Base-by-base conservation (phyloP, 2,113 vertebrate species). In the Ptilonorhynchus violaceus region DNA sequence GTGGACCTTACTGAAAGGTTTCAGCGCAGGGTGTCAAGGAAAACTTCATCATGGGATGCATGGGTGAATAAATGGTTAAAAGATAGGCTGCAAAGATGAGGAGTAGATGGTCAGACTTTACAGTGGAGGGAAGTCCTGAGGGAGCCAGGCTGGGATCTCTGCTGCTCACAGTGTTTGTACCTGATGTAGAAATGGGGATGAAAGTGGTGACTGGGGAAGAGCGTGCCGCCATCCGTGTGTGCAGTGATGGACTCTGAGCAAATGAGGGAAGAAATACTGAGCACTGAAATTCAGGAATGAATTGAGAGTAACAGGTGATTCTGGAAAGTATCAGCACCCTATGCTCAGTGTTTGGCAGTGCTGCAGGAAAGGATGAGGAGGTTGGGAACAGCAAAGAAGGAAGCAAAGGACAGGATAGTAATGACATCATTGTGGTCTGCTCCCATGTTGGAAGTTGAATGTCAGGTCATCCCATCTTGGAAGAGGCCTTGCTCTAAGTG, bases 151-250 rank as follows among this genome's bases (percentile, higher is more conserved):
- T 59, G 52, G 27, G 10, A 44, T 64, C 41, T 81, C 46, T 30
- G 12, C 56, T 3, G 15, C 42, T 81, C 11, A 2, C 47, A 5
- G 64, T 1, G 1, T 74, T 80, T 69, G 55, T 74, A 15, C 1
- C 2, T 56, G 56, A 75, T 73, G 16, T 78, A 47, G 74, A 74
- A 78, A 77, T 10, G 6, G 33, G 14, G 41, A 15, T 30, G 62
- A 31, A 42, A 58, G 59, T 6, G 2, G 1, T 27, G 30, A 9
- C 25, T 50, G 46, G 37, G 25, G 31, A 44, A 31, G n/a, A n/a
- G 27, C 0, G 1, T 20, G 35, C 33, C 0, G 1, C 1, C 2
- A 31, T 28, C 37, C 15, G 1, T 0, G 2, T 18, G 53, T 1
- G 3, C 49, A 9, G 49, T 3, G 39, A 6, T 15, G 31, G 21